These are phyloP conservation scores for Germaria angustata DNA, from an alignment of 2,888 invertebrate species.

Conservation along the genomic window DNA sequence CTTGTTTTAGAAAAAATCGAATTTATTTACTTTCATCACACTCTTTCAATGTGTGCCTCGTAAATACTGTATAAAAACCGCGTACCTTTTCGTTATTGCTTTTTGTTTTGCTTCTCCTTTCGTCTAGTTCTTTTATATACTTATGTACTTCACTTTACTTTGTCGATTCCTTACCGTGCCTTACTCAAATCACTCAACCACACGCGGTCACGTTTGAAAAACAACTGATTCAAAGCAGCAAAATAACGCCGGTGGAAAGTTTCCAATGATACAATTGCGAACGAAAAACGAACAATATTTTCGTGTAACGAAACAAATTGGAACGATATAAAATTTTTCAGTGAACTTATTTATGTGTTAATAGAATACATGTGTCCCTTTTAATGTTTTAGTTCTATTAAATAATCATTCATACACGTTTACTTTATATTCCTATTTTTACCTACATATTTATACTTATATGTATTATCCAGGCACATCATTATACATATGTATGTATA, in stretches of 20 bases:
- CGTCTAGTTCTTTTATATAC: constrained; percentile 16
- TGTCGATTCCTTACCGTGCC: neutral
- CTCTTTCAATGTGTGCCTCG: neutral
- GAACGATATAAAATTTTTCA: neutral
- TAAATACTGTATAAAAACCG: constrained; percentile 45
- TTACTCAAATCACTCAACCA: constrained; percentile 33
- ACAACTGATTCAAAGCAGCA: constrained; percentile 47
- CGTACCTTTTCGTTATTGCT: constrained; percentile 51
- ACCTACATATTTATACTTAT: too few relatives aligned
- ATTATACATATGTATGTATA: too few relatives aligned
- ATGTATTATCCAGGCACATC: too few relatives aligned
- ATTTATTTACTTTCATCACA: constrained; percentile 35
- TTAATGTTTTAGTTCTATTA: neutral
- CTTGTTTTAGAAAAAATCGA: constrained; percentile 19
- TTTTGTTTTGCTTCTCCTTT: constrained; percentile 55
- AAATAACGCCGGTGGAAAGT: constrained; percentile 14
- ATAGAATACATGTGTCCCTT: neutral
- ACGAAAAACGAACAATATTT: constrained; percentile 1
- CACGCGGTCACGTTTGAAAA: constrained; percentile 56
- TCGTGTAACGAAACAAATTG: constrained; percentile 12
- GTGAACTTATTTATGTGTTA: neutral
- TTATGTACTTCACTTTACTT: neutral
- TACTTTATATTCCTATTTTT: too few relatives aligned
- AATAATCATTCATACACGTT: neutral
- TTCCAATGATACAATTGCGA: neutral